Base-by-base conservation (phyloP, 2,888 invertebrate genomes). In the Stenolophus ochropezus region DNA sequence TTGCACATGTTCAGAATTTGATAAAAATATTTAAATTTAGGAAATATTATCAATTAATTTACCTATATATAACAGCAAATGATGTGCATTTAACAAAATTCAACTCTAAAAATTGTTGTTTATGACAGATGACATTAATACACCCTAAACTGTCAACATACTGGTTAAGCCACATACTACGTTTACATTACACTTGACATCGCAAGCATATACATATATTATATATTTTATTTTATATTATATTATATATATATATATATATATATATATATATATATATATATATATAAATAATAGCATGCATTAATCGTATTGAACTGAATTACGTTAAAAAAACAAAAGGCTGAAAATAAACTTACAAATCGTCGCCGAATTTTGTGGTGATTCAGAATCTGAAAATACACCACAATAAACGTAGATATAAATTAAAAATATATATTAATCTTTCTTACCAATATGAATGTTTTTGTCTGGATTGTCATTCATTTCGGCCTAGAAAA, bases 401-500 rank as follows among this genome's bases (percentile, higher is more conserved):
- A 51, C 20, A 42, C 6, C 1, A 42, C 6, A 42, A 42, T 11
- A 33, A 33, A 8, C 6, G 20, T 25, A 56, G 25, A 56, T 18
- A 16, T 73, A 16, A 25, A 23, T 27, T 16, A 74, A 21, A 51
- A 21, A 21, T 23, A 51, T 11, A 71, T 25, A 51, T 25, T 25
- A n/a, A 21, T 18, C 11, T 25, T 42, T 74, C 78, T 65, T 78
- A 78, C 78, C 78, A 78, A 78, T 42, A 47, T 47, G 20, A 4
- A 25, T 5, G 18, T 23, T 65, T 65, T 78, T 78, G 42, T 78
- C 42, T 49, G 21, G 65, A 49, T 61, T 42, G 25, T 49, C 27
- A 49, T 23, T 23, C 47, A 14, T 8, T 47, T 49, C 78, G 42
- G 6, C 47, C 58, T 78, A 4, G 14, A 23, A 61, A 61, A n/a